These are phyloP conservation scores for Lophotis ruficrista DNA, from an alignment of 2,113 vertebrate species.

Conservation along the genomic window DNA sequence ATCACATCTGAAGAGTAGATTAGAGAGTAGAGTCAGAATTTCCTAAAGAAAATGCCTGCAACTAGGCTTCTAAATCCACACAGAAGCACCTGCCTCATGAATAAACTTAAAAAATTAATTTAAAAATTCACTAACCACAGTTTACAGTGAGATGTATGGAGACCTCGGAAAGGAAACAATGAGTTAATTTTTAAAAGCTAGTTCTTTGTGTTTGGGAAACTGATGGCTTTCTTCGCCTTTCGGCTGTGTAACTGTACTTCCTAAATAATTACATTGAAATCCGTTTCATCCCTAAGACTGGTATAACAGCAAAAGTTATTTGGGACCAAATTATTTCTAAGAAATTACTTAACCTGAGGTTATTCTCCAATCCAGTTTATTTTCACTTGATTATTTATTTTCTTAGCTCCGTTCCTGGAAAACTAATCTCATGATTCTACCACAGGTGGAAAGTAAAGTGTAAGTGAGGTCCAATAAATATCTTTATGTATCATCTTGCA, in stretches of 20 bases:
- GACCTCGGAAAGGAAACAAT: not conserved
- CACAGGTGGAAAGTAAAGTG: not conserved
- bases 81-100: not conserved
- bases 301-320: not conserved
- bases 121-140: not conserved
- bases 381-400: not conserved
- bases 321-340: not conserved
- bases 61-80: not conserved
- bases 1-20: not conserved
- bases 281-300: not conserved
- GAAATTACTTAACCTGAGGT: not conserved
- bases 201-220: not conserved
- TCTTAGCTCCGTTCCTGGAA: not conserved
- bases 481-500: not conserved
- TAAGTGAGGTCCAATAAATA: not conserved
- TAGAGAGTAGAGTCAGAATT: not conserved
- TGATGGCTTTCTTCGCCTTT: not conserved
- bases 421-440: not conserved
- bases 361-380: not conserved
- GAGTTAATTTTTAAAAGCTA: not conserved
- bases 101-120: not conserved
- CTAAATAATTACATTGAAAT: not conserved
- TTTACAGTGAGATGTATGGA: not conserved
- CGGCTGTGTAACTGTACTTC: not conserved
- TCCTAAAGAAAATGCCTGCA: not conserved